Percentiles rank a stretch among this genome's conserved stretches.
These are phyloP conservation scores for Scaptomyza montana DNA, from an alignment of 1,140 invertebrate species.

Conservation along the genomic window DNA sequence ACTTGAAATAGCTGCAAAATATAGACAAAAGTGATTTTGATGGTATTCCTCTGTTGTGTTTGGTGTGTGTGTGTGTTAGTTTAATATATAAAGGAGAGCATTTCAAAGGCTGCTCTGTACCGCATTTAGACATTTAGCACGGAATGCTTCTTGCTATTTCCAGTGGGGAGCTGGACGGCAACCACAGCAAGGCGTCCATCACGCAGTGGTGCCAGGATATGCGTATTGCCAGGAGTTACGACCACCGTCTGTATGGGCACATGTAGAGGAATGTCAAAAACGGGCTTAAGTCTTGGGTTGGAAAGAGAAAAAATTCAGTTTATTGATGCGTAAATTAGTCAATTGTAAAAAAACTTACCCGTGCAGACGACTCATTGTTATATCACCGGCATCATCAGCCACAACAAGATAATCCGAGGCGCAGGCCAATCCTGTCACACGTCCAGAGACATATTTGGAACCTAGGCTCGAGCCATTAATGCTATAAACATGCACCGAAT, in stretches of 20 bases:
- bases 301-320: not conserved
- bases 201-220: constrained; percentile 86
- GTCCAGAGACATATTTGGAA: constrained; percentile 84
- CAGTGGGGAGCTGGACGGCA: constrained; percentile 71
- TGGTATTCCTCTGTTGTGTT: not conserved
- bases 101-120: constrained; percentile 3
- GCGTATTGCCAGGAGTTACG: constrained; percentile 86
- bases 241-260: constrained; percentile 86
- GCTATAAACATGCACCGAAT: constrained; percentile 86
- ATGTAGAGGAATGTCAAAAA: constrained; percentile 86
- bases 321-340: not conserved
- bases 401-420: constrained; percentile 85
- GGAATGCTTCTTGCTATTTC: constrained; percentile 79
- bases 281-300: constrained; percentile 83
- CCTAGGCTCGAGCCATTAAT: constrained; percentile 86
- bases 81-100: not conserved
- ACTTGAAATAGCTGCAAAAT: not conserved
- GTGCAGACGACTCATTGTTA: constrained; percentile 85
- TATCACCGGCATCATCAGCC: constrained; percentile 85
- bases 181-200: constrained; percentile 87
- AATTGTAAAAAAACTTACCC: constrained; percentile 69
- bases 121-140: constrained; percentile 74
- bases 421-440: constrained; percentile 84
- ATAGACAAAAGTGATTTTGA: constrained; percentile 1
- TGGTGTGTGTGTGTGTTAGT: not conserved